Conservation (phyloP, 1,140 invertebrate genomes). For the Drosophila parvula region DNA sequence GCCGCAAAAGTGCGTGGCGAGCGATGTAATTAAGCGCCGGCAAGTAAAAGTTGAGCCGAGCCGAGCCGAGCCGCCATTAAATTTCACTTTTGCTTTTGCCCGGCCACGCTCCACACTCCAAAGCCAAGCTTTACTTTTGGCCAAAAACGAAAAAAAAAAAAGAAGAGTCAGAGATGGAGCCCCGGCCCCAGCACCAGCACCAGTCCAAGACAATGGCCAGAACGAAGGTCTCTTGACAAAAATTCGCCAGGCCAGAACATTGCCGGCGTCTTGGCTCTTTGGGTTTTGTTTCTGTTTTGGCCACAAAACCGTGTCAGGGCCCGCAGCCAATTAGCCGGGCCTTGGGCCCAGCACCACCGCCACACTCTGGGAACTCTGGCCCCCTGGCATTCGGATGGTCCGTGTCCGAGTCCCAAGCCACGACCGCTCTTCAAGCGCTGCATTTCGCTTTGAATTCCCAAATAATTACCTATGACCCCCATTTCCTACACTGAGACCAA, state of each 20-base stretch:
- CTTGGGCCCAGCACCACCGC: slow-evolving; percentile 27
- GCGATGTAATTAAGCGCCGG: slow-evolving; percentile 71
- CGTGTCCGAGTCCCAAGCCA: neutral
- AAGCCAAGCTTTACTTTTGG: neutral
- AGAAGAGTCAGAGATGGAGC: too few relatives aligned
- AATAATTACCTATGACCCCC: slow-evolving; percentile 35
- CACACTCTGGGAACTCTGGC: slow-evolving; percentile 36
- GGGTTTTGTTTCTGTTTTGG: slow-evolving; percentile 5
- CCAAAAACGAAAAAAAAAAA: neutral
- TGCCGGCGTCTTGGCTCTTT: neutral
- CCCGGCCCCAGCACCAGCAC: too few relatives aligned
- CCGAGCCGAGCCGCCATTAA: slow-evolving; percentile 37
- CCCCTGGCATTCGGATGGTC: slow-evolving; percentile 1
- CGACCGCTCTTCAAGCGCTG: neutral
- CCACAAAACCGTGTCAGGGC: slow-evolving; percentile 42
- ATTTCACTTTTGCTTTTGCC: slow-evolving; percentile 75
- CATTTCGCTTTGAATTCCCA: slow-evolving; percentile 17
- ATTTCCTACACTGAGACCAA: neutral
- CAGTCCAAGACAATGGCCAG: slow-evolving; percentile 22
- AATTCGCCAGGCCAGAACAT: slow-evolving; percentile 44
- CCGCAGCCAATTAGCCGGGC: slow-evolving; percentile 42
- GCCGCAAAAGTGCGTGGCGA: slow-evolving; percentile 73
- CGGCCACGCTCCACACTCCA: neutral
- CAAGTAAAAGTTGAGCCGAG: slow-evolving; percentile 59
- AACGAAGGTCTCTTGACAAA: slow-evolving; percentile 48